Base-by-base conservation (phyloP, 2,113 vertebrate species). In the Halichoeres trimaculatus region DNA sequence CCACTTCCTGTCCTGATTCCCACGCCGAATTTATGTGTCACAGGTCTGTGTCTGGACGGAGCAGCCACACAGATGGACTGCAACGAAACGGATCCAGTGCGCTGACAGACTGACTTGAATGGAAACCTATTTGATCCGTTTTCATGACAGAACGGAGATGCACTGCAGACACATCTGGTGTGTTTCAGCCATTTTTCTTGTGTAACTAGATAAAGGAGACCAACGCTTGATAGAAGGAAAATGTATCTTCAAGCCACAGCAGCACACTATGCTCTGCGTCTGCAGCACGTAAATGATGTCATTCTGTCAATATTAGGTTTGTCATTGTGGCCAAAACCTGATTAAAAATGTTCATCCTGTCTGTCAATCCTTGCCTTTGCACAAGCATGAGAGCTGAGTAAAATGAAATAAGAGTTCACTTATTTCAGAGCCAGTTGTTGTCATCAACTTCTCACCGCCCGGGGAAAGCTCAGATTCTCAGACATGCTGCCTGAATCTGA, bases 211-310 rank as follows among this genome's bases (percentile, higher is more conserved):
- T 26, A 61, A 74, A 65, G 45, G 36, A 1, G 17, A 35, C 24
- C 38, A 85, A 76, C 9, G 8, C 30, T 35, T 41, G n/a, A 47
- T 55, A 76, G 60, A 57, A 60, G 69, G 67, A 78, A 87, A 85
- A 68, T 48, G 41, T 36, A 23, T 51, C 58, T 52, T 78, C 5
- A 20, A 36, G 64, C 74, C 71, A 77, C 63, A 66, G 26, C 24
- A 56, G 73, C 53, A 80, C 36, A 56, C 34, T 40, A 4, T 59
- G 2, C 36, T 70, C 38, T 47, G 4, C 55, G 2, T 41, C 72
- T 34, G 30, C 24, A 26, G 26, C 55, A 45, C 4, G 56, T 6
- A 38, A 24, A 74, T 58, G 14, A 79, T 36, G 45, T 84, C 58
- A 73, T 61, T 36, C 11, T n/a, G 48, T 63, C 55, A 62, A 72